Base-by-base conservation (phyloP, 2,113 vertebrate genomes). In the Hippocampus barbouri region DNA sequence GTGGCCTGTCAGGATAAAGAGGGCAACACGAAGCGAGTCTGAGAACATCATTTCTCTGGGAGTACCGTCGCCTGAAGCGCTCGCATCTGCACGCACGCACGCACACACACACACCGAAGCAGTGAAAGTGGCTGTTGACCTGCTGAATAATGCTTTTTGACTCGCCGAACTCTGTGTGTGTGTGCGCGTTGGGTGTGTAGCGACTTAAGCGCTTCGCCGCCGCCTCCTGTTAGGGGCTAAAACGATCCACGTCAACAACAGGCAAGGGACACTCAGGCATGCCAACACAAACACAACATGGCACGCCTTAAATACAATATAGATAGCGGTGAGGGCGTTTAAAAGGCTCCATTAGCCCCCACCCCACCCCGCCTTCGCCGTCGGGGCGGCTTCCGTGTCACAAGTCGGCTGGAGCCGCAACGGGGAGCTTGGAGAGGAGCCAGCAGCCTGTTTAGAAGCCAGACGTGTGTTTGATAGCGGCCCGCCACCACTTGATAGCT, bases 211-310 rank as follows among this genome's bases (percentile, higher is more conserved):
- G 79, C 85, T 83, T 61, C 30, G 87, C 86, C 30, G 75, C 86
- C 87, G 86, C 84, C 90, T 89, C 77, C 81, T 82, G 87, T 91
- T 86, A 79, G 87, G 83, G 85, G 85, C 89, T 89, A 88, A 91
- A 91, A 89, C 86, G 86, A 86, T 91, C 83, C 82, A 43, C 90
- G 92, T 90, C 90, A 92, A 91, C 89, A 92, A 88, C 83, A 84
- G 85, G 87, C 85, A 85, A 86, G 87, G 86, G 89, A 89, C 85
- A 87, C 87, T 85, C 25, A 75, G 66, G 57, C 70, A 53, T 40
- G 68, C 67, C 70, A 68, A 71, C 72, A 59, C 57, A 75, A 12
- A 56, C 30, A 82, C 54, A 83, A 87, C 81, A 79, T 62, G 82
- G 79, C 79, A 79, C 64, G 82, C 88, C 80, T 88, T 68, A 83